Evolutionary conservation across 2,797 vertebrate species (phyloP).

Genomic region (Scarus forsteni): DNA sequence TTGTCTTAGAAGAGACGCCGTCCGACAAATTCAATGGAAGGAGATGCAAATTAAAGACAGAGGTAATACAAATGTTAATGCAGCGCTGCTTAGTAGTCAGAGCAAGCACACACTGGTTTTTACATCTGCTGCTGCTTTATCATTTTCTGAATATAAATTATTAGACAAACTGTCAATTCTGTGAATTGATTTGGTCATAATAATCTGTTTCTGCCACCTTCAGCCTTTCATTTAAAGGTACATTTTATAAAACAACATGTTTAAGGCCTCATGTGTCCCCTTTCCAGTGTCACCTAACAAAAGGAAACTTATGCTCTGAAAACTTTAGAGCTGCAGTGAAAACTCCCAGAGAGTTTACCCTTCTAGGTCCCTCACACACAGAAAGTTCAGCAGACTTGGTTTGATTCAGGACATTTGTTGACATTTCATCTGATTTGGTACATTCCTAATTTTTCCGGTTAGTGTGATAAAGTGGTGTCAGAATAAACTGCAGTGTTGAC

Average conservation of each 20-base stretch:
- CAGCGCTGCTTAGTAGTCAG: slow-evolving; percentile 45
- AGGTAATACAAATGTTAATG: slow-evolving; percentile 67
- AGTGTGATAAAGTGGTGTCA: too few species aligned
- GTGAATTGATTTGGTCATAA: slow-evolving; percentile 35
- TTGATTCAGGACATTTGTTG: too few species aligned
- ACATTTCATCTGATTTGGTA: too few species aligned
- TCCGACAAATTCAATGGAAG: slow-evolving; percentile 49
- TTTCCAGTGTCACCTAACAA: slow-evolving; percentile 8
- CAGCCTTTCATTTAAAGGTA: slow-evolving; percentile 15
- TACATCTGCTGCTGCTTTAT: slow-evolving; percentile 21
- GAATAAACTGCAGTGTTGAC: too few species aligned
- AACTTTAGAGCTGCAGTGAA: background rate
- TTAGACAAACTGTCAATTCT: slow-evolving; percentile 10
- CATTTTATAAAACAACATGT: slow-evolving; percentile 15
- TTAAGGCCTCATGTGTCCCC: slow-evolving; percentile 4
- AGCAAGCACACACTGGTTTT: slow-evolving; percentile 3
- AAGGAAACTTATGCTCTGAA: background rate
- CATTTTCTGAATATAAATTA: slow-evolving; percentile 10
- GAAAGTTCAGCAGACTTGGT: too few species aligned
- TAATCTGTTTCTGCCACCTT: slow-evolving; percentile 20
- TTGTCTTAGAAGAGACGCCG: slow-evolving; percentile 53
- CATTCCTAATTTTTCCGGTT: too few species aligned
- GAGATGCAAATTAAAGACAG: slow-evolving; percentile 58
- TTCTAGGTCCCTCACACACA: too few species aligned
- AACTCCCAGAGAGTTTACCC: background rate